A percentile compares a stretch with the other conserved stretches of the same genome.
Evolutionary conservation across 2,888 invertebrate species (phyloP).

Genomic region (Opisthograptis luteolata): DNA sequence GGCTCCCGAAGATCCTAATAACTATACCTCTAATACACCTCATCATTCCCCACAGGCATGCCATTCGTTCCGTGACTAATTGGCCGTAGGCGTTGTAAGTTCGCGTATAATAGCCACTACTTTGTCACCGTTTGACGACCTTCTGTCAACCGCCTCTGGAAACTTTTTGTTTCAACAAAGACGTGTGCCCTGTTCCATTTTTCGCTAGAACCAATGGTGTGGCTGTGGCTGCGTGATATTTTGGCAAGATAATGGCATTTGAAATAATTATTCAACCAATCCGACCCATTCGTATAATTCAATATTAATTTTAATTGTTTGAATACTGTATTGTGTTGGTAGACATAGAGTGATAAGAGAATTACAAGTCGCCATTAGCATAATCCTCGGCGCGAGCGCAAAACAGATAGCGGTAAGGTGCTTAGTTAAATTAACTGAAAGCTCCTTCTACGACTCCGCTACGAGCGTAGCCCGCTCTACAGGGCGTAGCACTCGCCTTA

Average conservation of each 20-base stretch:
- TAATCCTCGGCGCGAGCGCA: slow-evolving; percentile 76
- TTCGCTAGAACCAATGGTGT: too few relatives aligned
- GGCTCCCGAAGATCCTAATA: slow-evolving; percentile 47
- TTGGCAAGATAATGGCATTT: not conserved
- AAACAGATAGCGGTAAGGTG: slow-evolving; percentile 80
- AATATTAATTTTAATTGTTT: slow-evolving; percentile 40
- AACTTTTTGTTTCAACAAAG: not conserved
- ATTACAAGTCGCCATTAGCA: slow-evolving; percentile 77
- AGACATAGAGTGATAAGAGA: slow-evolving; percentile 78
- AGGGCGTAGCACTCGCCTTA: slow-evolving; percentile 45
- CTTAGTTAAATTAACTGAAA: slow-evolving; percentile 77
- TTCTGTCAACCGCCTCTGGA: slow-evolving; percentile 10
- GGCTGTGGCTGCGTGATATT: too few relatives aligned
- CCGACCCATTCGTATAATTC: not conserved
- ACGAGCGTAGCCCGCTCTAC: slow-evolving; percentile 43
- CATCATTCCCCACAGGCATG: slow-evolving; percentile 61
- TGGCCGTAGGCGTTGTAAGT: slow-evolving; percentile 78
- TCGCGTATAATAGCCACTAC: slow-evolving; percentile 48
- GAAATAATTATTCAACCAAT: too few relatives aligned
- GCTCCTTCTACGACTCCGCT: slow-evolving; percentile 50
- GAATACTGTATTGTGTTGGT: slow-evolving; percentile 52
- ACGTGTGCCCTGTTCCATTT: too few relatives aligned
- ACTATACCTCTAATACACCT: slow-evolving; percentile 66
- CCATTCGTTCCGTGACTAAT: slow-evolving; percentile 84
- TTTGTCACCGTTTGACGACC: slow-evolving; percentile 42